Evolutionary conservation across 2,797 vertebrate genomes (phyloP), one percentile per base, ranked within the genome.

Genomic region (Falco columbarius): DNA sequence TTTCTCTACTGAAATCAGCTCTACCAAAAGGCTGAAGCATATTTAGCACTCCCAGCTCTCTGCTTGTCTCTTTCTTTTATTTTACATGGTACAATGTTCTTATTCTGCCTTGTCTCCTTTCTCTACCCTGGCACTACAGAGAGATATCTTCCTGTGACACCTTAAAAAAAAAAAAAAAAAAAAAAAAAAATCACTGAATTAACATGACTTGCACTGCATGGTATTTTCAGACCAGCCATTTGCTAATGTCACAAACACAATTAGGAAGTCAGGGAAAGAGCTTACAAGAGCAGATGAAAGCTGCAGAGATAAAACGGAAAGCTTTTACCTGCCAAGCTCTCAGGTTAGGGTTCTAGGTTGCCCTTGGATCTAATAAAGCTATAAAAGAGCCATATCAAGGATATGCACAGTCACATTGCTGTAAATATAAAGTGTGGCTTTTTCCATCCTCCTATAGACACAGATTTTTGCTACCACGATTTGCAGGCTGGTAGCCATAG

Each of bases 31-130:
- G 80, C 79, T 94, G 95, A 90, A 86, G 85, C 89, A 85, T 89
- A 96, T 95, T 96, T 92, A 95, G 91, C 90, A 87, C 92, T 80
- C 95, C 62, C 70, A 95, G 88, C 73, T 94, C 91, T 67, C 83
- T 74, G 86, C 90, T 66, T 96, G 90, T 90, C 92, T 97, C 91
- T 96, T 96, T 94, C 90, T 95, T 94, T 95, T 94, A 94, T 92
- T 91, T 95, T 89, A 95, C 65, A 71, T 73, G 85, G 83, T 81
- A 93, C 91, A 56, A 14, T 46, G 93, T 89, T 94, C 93, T 93
- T 76, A 95, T 94, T 95, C 90, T 94, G 90, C 90, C 96, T 93
- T 76, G 89, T 89, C 93, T 91, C 81, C 89, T 90, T 82, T 94
- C 94, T 52, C 81, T 93, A 70, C 73, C 89, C 73, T 16, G 5